These are phyloP conservation scores for Cyclargus thomasi DNA, from an alignment of 1,140 invertebrate genomes.

Conservation along the genomic window DNA sequence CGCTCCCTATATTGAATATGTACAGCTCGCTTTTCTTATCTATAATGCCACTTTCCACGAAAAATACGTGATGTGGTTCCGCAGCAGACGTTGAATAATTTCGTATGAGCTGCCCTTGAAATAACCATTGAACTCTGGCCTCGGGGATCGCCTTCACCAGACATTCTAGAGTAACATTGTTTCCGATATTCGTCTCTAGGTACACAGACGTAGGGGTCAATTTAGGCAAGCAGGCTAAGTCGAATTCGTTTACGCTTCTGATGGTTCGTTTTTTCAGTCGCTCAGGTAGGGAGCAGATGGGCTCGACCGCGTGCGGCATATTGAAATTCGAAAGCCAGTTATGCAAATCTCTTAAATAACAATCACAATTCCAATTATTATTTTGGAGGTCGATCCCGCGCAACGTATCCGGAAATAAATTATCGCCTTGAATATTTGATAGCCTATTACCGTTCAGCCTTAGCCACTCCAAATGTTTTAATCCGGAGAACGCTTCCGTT, in stretches of 20 bases:
- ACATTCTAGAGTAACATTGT: constrained; percentile 86
- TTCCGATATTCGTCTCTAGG: constrained; percentile 85
- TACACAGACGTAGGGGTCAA: constrained; percentile 82
- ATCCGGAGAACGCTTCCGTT: constrained; percentile 86
- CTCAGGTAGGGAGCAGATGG: constrained; percentile 83
- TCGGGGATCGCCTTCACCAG: constrained; percentile 86
- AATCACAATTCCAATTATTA: constrained; percentile 94
- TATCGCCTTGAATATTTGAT: constrained; percentile 79
- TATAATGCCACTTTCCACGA: constrained; percentile 80
- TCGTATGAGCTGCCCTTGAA: constrained; percentile 84
- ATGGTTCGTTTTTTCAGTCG: constrained; percentile 81
- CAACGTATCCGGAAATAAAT: constrained; percentile 83
- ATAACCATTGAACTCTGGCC: constrained; percentile 86
- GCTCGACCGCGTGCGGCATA: constrained; percentile 83
- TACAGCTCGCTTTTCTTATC: constrained; percentile 85
- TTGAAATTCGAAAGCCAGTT: constrained; percentile 85
- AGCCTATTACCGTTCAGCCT: constrained; percentile 88
- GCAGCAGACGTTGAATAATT: constrained; percentile 80
- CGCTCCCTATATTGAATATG: constrained; percentile 83
- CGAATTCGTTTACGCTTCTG: constrained; percentile 80
- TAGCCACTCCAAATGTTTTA: constrained; percentile 88
- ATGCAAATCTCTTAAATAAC: constrained; percentile 84
- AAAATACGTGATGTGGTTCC: constrained; percentile 80
- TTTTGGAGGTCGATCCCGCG: constrained; percentile 87
- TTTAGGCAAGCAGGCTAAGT: constrained; percentile 89